Conservation (phyloP, 1,140 invertebrate species). For the Antheraea mylitta region DNA sequence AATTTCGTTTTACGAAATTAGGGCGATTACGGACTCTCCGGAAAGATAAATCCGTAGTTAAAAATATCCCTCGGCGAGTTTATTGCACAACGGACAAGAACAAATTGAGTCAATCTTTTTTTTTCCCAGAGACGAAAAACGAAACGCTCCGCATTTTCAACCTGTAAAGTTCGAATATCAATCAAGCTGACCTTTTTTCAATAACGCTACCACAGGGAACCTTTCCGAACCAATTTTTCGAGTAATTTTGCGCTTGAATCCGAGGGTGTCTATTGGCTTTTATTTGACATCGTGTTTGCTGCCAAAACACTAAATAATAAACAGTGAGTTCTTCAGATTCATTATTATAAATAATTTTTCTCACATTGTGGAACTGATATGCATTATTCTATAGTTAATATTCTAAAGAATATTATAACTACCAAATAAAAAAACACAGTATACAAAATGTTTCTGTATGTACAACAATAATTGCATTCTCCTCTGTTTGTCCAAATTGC, state of each 20-base stretch:
- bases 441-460: no score
- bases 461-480: no score
- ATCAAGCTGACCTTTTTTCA: slow-evolving; percentile 74
- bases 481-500: no score
- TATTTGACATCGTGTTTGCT: slow-evolving; percentile 25
- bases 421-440: no score
- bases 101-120: slow-evolving; percentile 75
- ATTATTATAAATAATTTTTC: no score
- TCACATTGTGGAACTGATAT: not conserved
- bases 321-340: not conserved
- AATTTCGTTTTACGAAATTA: slow-evolving; percentile 57
- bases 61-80: slow-evolving; percentile 65
- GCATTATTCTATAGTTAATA: not conserved
- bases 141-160: slow-evolving; percentile 56
- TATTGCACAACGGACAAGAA: slow-evolving; percentile 72
- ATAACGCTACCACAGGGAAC: slow-evolving; percentile 66
- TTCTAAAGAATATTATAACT: no score
- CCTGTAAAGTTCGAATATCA: slow-evolving; percentile 73
- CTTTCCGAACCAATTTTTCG: slow-evolving; percentile 62
- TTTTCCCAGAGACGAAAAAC: slow-evolving; percentile 67
- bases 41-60: slow-evolving; percentile 70
- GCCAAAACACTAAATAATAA: not conserved
- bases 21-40: slow-evolving; percentile 51
- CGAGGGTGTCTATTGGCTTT: slow-evolving; percentile 43
- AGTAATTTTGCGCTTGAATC: slow-evolving; percentile 65